phyloP scores from a whole-genome alignment of 2,888 invertebrate species.

The Tanypteryx hageni region DNA sequence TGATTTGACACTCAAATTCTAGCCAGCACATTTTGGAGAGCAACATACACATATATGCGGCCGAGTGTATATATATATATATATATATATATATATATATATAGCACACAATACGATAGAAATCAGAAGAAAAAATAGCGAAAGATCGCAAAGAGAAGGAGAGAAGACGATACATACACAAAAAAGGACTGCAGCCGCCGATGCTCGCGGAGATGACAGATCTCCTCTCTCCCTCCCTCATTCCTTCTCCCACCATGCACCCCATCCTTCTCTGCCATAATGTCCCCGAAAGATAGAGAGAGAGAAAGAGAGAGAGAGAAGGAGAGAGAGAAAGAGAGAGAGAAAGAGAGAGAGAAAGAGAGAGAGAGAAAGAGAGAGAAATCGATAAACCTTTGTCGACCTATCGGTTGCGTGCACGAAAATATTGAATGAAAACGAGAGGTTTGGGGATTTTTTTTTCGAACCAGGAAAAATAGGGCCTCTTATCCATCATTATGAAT shows the following conservation, averaged over 20 bases:
- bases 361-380: too few species aligned
- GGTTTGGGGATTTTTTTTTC: conserved; percentile 37
- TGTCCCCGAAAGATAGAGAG: conserved; percentile 12
- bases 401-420: conserved; percentile 64
- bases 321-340: too few species aligned
- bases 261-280: not conserved
- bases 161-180: conserved; percentile 25
- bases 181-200: conserved; percentile 33
- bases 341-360: too few species aligned
- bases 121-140: too few species aligned
- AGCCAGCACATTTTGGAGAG: too few species aligned
- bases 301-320: too few species aligned
- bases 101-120: too few species aligned
- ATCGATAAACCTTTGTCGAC: conserved; percentile 59
- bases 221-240: not conserved
- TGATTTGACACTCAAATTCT: too few species aligned
- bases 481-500: conserved; percentile 64
- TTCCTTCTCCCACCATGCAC: not conserved
- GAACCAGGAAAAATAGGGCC: conserved; percentile 52
- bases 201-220: conserved; percentile 55
- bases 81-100: too few species aligned
- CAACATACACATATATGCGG: too few species aligned
- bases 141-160: not conserved
- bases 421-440: conserved; percentile 64
- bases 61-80: too few species aligned